Evolutionary conservation across 2,113 vertebrate genomes (phyloP).

Genomic region (Microcebus murinus): DNA sequence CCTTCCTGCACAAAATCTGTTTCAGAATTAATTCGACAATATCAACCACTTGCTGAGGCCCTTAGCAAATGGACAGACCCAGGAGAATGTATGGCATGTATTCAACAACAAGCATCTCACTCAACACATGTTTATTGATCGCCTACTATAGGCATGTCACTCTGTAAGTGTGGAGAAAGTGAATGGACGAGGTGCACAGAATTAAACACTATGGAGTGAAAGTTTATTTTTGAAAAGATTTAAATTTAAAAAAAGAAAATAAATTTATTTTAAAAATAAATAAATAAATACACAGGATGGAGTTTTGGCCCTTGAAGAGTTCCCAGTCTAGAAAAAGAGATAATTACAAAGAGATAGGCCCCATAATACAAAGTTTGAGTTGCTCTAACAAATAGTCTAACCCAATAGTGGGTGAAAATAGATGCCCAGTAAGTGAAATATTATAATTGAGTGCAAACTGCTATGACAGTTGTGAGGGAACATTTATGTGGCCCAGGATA

Average conservation of each 20-base stretch:
- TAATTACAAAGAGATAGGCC: not conserved
- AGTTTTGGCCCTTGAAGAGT: not conserved
- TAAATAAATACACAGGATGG: not conserved
- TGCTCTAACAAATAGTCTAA: constrained; percentile 44
- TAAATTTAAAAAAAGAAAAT: too few relatives aligned
- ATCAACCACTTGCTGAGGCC: not conserved
- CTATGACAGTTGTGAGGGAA: not conserved
- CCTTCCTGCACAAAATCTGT: not conserved
- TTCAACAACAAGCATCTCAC: not conserved
- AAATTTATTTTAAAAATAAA: too few relatives aligned
- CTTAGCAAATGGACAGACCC: not conserved
- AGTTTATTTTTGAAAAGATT: too few relatives aligned
- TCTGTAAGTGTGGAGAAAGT: not conserved
- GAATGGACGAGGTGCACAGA: not conserved
- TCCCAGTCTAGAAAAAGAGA: not conserved
- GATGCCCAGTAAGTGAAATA: not conserved
- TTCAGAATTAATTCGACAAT: not conserved
- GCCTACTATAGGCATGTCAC: not conserved
- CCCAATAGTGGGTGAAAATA: not conserved
- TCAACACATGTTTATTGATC: constrained; percentile 30
- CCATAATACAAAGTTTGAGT: not conserved
- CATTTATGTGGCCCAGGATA: not conserved
- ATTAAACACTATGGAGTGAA: not conserved
- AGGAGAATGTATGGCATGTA: not conserved
- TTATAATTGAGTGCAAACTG: not conserved